A percentile compares a stretch with the other conserved stretches of the same genome.
phyloP scores from a whole-genome alignment of 2,888 invertebrate species.

The Hydrotaea cyrtoneurina region DNA sequence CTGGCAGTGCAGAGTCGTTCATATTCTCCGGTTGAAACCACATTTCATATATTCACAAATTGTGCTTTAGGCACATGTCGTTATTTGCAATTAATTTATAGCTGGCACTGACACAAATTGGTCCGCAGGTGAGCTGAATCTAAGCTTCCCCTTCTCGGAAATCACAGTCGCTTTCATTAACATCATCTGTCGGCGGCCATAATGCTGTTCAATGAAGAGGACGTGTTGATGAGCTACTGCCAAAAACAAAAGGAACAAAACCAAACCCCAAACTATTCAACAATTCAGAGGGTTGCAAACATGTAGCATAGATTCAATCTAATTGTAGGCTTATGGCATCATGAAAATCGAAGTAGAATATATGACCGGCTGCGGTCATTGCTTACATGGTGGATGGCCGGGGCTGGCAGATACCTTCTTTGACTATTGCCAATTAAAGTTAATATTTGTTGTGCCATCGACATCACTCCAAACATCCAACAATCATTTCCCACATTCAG shows the following conservation, averaged over 20 bases:
- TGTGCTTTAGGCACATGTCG: too few species aligned
- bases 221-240: background rate
- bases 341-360: background rate
- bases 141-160: background rate
- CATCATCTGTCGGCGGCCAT: background rate
- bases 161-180: background rate
- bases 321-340: conserved; percentile 1
- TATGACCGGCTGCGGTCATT: background rate
- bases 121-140: background rate
- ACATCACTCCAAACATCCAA: background rate
- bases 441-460: conserved; percentile 50
- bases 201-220: background rate
- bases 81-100: too few species aligned
- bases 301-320: background rate
- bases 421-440: conserved; percentile 57
- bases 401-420: conserved; percentile 3
- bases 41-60: too few species aligned
- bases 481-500: background rate
- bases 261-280: background rate
- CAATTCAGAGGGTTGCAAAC: background rate
- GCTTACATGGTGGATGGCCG: background rate
- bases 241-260: background rate
- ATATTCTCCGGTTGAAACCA: too few species aligned
- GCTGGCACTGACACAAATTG: background rate
- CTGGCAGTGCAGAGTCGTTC: too few species aligned